Percentiles rank a stretch among this genome's conserved stretches.
Conservation (phyloP, 2,888 invertebrate genomes). For the Chrysodeixis includens region DNA sequence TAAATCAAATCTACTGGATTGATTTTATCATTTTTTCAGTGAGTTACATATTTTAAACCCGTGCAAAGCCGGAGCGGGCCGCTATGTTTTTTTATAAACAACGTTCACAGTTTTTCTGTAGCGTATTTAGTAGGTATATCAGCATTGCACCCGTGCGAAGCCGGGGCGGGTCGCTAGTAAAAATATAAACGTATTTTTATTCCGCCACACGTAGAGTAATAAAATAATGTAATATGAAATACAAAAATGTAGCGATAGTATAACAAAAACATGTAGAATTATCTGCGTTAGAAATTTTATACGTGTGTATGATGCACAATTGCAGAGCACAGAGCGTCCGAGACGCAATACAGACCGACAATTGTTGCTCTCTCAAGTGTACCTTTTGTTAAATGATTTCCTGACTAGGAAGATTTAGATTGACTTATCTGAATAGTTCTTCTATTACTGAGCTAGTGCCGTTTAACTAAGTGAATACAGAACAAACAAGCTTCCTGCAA, state of each 20-base stretch:
- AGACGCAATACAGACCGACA: background rate
- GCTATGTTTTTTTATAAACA: no score
- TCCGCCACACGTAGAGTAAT: background rate
- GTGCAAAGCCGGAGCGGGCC: no score
- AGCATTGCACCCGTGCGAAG: no score
- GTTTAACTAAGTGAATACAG: background rate
- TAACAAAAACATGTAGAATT: background rate
- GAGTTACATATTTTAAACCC: no score
- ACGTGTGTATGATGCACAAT: background rate
- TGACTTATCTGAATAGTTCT: background rate
- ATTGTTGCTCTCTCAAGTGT: background rate
- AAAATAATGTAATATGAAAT: slow-evolving; percentile 4
- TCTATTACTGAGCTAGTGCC: background rate
- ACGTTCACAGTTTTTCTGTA: no score
- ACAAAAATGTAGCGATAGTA: background rate
- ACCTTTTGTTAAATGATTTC: slow-evolving; percentile 8
- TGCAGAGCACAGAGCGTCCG: background rate
- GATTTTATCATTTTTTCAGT: no score
- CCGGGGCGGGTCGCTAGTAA: no score
- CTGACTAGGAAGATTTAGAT: background rate
- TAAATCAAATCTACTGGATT: no score
- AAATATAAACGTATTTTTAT: slow-evolving; percentile 6
- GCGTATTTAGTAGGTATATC: no score
- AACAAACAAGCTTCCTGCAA: background rate
- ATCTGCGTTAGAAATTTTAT: background rate